phyloP scores from a whole-genome alignment of 2,888 invertebrate species.

The Mystacides longicornis region DNA sequence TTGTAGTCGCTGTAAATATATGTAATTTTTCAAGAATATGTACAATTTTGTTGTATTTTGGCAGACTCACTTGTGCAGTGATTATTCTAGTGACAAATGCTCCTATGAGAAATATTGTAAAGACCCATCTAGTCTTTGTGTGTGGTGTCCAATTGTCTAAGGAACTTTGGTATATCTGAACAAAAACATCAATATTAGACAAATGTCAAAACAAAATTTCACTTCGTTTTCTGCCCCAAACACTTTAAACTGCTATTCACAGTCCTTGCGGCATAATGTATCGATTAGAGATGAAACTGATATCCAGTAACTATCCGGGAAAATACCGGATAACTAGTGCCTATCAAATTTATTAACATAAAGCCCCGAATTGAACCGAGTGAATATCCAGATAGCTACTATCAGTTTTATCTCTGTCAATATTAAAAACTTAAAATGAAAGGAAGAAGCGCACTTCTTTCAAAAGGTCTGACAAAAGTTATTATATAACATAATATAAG shows the following conservation, averaged over 20 bases:
- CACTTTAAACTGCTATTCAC: neutral
- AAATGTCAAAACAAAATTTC: neutral
- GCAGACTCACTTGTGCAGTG: constrained; percentile 66
- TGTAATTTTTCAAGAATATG: too few relatives aligned
- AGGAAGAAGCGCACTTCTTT: too few relatives aligned
- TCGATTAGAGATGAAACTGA: neutral
- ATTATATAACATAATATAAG: too few relatives aligned
- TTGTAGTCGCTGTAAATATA: too few relatives aligned
- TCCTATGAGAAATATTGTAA: constrained; percentile 60
- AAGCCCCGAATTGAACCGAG: too few relatives aligned
- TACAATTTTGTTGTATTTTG: too few relatives aligned
- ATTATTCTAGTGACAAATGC: constrained; percentile 76
- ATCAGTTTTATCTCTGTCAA: too few relatives aligned
- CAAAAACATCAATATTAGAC: neutral
- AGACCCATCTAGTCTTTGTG: constrained; percentile 70
- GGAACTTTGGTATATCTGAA: constrained; percentile 71
- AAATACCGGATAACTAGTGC: too few relatives aligned
- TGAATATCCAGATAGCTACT: too few relatives aligned
- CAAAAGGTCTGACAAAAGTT: too few relatives aligned
- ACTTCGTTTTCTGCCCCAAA: neutral
- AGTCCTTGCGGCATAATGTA: neutral
- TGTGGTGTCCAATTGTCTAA: constrained; percentile 85
- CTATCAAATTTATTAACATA: too few relatives aligned
- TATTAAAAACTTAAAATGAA: too few relatives aligned
- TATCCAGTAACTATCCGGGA: neutral